Evolutionary conservation across 2,888 invertebrate species (phyloP).

Genomic region (Dysmachus trigonus): DNA sequence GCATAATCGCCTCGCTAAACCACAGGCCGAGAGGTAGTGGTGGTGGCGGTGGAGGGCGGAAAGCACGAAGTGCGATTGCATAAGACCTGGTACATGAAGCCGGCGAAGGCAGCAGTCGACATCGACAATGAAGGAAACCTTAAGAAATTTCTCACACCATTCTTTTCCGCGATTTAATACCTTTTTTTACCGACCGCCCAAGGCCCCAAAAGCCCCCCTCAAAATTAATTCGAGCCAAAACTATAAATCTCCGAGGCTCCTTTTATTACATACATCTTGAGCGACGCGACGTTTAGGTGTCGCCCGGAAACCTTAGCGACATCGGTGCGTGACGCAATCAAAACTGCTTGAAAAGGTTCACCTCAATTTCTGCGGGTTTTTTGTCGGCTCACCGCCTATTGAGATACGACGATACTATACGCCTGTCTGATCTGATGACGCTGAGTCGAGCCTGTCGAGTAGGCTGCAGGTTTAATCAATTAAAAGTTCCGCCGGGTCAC

Average conservation of each 20-base stretch:
- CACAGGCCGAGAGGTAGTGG: not conserved
- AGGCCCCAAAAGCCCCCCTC: not conserved
- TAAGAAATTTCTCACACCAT: slow-evolving; percentile 21
- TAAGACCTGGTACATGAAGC: not conserved
- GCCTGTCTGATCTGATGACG: not conserved
- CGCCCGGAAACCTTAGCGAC: not conserved
- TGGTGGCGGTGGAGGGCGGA: no score
- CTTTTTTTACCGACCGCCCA: not conserved
- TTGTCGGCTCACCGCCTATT: not conserved
- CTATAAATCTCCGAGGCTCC: slow-evolving; percentile 5
- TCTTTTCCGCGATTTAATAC: not conserved
- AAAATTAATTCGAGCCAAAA: not conserved
- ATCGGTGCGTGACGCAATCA: slow-evolving; percentile 11
- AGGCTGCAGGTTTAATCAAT: not conserved
- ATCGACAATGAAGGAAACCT: not conserved
- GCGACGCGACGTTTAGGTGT: slow-evolving; percentile 11
- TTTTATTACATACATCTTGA: not conserved
- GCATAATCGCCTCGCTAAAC: slow-evolving; percentile 5
- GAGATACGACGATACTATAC: not conserved
- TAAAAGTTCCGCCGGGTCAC: not conserved
- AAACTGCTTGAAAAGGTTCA: slow-evolving; percentile 10
- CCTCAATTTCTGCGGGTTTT: slow-evolving; percentile 12
- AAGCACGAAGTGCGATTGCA: slow-evolving; percentile 9
- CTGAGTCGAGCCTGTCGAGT: not conserved
- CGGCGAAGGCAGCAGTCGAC: not conserved